Evolutionary conservation across 2,797 vertebrate genomes (phyloP).

Genomic region (Catharus ustulatus): DNA sequence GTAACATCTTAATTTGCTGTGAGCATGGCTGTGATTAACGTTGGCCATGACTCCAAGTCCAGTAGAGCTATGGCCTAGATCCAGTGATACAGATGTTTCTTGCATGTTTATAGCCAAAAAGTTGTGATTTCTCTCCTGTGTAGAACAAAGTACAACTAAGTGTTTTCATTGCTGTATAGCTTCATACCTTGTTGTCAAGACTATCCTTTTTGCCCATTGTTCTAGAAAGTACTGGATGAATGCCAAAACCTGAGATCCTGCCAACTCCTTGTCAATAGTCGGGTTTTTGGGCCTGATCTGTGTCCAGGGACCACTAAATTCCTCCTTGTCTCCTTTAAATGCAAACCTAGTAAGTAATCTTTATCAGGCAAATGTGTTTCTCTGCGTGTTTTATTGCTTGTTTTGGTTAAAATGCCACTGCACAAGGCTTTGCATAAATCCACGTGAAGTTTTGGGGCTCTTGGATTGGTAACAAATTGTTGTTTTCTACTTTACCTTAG

Average conservation of each 20-base stretch:
- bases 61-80: neutral
- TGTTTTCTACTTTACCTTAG: slow-evolving; percentile 21
- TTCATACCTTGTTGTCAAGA: slow-evolving; percentile 68
- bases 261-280: slow-evolving; percentile 90
- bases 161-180: slow-evolving; percentile 22
- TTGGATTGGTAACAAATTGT: neutral
- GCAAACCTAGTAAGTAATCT: slow-evolving; percentile 93
- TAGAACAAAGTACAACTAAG: slow-evolving; percentile 10
- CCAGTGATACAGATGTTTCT: neutral
- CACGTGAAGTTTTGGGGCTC: neutral
- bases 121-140: neutral
- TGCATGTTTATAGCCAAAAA: neutral
- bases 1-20: neutral
- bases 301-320: slow-evolving; percentile 93
- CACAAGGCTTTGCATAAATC: slow-evolving; percentile 13
- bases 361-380: slow-evolving; percentile 21
- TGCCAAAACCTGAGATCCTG: slow-evolving; percentile 94
- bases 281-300: slow-evolving; percentile 92
- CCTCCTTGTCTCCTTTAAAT: slow-evolving; percentile 95
- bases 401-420: slow-evolving; percentile 15
- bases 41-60: neutral
- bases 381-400: slow-evolving; percentile 12
- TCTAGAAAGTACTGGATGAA: slow-evolving; percentile 95
- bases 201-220: slow-evolving; percentile 70
- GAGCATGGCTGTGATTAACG: neutral